Percentiles rank a stretch among this genome's conserved stretches.
These are phyloP conservation scores for Thunnus albacares DNA, from an alignment of 2,797 vertebrate genomes.

Conservation along the genomic window DNA sequence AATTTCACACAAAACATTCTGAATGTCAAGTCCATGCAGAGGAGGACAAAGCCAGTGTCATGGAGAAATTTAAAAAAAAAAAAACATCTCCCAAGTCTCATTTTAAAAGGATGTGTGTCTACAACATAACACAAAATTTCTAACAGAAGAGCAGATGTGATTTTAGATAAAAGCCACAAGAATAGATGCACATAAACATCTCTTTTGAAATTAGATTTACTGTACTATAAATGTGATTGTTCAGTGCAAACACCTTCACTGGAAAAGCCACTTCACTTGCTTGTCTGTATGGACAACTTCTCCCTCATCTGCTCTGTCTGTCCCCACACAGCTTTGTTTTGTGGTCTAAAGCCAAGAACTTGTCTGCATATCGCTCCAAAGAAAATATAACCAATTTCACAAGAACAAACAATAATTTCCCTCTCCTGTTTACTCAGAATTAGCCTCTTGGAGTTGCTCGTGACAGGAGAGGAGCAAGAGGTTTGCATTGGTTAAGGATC, in stretches of 20 bases:
- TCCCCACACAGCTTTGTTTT: conserved; percentile 34
- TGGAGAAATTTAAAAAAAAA: conserved; percentile 25
- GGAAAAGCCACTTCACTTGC: conserved; percentile 34
- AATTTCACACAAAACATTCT: conserved; percentile 73
- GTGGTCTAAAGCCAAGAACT: conserved; percentile 48
- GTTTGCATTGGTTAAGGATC: neutral
- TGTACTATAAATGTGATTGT: conserved; percentile 43
- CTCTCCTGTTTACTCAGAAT: conserved; percentile 59
- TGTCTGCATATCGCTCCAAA: conserved; percentile 53
- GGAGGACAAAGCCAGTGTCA: conserved; percentile 62
- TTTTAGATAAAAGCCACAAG: conserved; percentile 22
- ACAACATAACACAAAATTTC: conserved; percentile 9
- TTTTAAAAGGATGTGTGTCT: conserved; percentile 13
- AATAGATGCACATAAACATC: neutral
- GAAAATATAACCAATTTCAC: conserved; percentile 63
- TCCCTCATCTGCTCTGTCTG: conserved; percentile 27
- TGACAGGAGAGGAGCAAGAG: conserved; percentile 26
- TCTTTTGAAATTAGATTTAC: conserved; percentile 18
- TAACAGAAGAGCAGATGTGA: conserved; percentile 12
- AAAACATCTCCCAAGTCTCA: conserved; percentile 9
- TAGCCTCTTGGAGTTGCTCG: conserved; percentile 20
- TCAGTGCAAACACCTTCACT: conserved; percentile 48
- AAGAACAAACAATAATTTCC: conserved; percentile 71
- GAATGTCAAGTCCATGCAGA: conserved; percentile 53
- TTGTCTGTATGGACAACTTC: conserved; percentile 42